Conservation (phyloP, 1,140 invertebrate genomes). For the Micrasema minimum region DNA sequence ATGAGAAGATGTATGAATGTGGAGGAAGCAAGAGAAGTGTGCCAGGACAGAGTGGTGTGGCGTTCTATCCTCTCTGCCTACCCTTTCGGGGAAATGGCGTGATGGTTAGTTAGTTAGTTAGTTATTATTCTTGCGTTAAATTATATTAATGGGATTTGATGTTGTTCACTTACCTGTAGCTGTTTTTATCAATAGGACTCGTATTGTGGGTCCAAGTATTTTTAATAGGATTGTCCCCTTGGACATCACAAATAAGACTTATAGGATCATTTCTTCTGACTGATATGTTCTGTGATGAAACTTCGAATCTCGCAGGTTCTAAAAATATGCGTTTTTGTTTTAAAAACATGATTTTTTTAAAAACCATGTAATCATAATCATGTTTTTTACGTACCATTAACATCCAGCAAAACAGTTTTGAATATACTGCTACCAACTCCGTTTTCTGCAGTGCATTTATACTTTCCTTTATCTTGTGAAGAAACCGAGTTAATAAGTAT, state of each 20-base stretch:
- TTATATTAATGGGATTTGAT: no score
- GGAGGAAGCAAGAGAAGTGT: no score
- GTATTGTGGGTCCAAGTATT: slow-evolving; percentile 81
- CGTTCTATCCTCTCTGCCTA: no score
- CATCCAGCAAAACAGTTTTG: slow-evolving; percentile 80
- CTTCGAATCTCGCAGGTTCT: slow-evolving; percentile 85
- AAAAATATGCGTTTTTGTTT: slow-evolving; percentile 1
- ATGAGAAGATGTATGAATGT: no score
- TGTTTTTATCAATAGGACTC: slow-evolving; percentile 70
- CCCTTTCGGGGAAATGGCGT: no score
- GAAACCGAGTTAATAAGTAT: slow-evolving; percentile 77
- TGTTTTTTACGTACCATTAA: slow-evolving; percentile 71
- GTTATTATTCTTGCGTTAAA: no score
- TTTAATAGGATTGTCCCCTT: slow-evolving; percentile 86
- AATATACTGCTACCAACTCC: slow-evolving; percentile 81
- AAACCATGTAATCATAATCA: neutral
- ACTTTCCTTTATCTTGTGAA: slow-evolving; percentile 82
- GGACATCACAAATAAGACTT: slow-evolving; percentile 81
- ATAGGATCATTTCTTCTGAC: slow-evolving; percentile 77
- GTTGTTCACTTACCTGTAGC: slow-evolving; percentile 69
- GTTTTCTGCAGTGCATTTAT: slow-evolving; percentile 87
- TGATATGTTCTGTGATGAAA: slow-evolving; percentile 75
- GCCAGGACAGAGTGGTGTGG: no score
- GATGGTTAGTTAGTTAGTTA: no score
- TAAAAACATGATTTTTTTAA: neutral